Base-by-base conservation (phyloP, 2,113 vertebrate species). In the Ranitomeya imitator region DNA sequence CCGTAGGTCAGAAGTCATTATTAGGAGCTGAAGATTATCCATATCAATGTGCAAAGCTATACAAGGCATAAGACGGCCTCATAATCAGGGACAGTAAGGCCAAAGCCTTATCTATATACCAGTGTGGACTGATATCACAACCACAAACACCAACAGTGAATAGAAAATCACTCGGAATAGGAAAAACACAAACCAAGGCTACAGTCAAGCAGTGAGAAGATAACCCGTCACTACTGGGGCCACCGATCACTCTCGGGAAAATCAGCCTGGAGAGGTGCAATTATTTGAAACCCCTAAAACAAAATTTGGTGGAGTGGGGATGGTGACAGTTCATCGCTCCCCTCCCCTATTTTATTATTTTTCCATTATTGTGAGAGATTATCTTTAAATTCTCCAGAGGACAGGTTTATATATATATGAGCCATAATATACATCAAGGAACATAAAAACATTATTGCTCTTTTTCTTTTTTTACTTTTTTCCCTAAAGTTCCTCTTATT, bases 101-200 rank as follows among this genome's bases (percentile, higher is more conserved):
- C 55, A 81, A 61, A 23, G 55, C 79, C 57, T 37, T 9, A 19
- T 19, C 79, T 37, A 60, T 12, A 60, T 61, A 81, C 79, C 79
- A 81, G 59, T 81, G 78, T 79, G 21, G 54, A 59, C 78, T 31
- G 57, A 76, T 76, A 76, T 81, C 23, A 81, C 79, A 81, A 81
- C 31, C 10, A 60, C 79, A 81, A 9, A 60, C 23, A 80, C 78
- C 78, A 59, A 80, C 52, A 80, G 52, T 55, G 31, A 37, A 76
- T 52, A 76, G 73, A 76, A 76, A 26, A 26, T 69, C 12, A 69
- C 63, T 21, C 2, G 63, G 21, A 65, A 65, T 9, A 65, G 11
- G 2, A 74, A 74, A 45, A 74, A 45, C 37, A 76, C 51, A 74
- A 74, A 73, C 69, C 69, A 51, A 74, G 71, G 71, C 45, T 74